Evolutionary conservation across 1,140 invertebrate species (phyloP).

Genomic region (Bilobella aurantiaca): DNA sequence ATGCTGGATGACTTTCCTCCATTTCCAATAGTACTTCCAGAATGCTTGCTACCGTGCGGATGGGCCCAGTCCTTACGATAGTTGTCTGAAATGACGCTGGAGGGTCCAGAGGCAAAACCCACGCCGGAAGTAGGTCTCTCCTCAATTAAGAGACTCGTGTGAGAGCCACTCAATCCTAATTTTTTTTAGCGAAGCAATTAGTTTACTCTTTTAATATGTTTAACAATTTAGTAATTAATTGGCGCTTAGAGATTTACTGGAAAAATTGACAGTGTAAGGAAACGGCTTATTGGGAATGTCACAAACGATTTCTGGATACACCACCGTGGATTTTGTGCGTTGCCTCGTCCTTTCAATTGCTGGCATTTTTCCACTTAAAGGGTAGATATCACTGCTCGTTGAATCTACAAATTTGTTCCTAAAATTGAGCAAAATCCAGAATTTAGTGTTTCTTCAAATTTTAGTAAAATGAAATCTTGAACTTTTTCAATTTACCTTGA

Average conservation of each 20-base stretch:
- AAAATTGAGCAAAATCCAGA: too few relatives aligned
- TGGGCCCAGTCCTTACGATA: conserved; percentile 47
- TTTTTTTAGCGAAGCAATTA: too few relatives aligned
- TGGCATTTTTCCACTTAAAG: conserved; percentile 17
- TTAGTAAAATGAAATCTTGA: too few relatives aligned
- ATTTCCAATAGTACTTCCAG: not conserved
- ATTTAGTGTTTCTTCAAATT: too few relatives aligned
- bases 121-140: conserved; percentile 25
- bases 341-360: not conserved
- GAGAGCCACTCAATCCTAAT: conserved; percentile 30
- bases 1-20: not conserved
- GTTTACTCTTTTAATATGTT: not conserved
- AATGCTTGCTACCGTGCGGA: conserved; percentile 12
- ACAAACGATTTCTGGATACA: conserved; percentile 42
- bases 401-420: conserved; percentile 23
- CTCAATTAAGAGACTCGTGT: conserved; percentile 24
- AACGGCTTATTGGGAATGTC: conserved; percentile 41
- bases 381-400: conserved; percentile 21
- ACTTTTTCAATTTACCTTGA: too few relatives aligned
- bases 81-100: conserved; percentile 37
- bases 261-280: conserved; percentile 32
- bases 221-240: too few relatives aligned
- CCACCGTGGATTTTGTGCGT: not conserved
- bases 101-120: conserved; percentile 23
- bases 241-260: conserved; percentile 26